These are phyloP conservation scores for Agriopis marginaria DNA, from an alignment of 2,888 invertebrate species.

Conservation along the genomic window DNA sequence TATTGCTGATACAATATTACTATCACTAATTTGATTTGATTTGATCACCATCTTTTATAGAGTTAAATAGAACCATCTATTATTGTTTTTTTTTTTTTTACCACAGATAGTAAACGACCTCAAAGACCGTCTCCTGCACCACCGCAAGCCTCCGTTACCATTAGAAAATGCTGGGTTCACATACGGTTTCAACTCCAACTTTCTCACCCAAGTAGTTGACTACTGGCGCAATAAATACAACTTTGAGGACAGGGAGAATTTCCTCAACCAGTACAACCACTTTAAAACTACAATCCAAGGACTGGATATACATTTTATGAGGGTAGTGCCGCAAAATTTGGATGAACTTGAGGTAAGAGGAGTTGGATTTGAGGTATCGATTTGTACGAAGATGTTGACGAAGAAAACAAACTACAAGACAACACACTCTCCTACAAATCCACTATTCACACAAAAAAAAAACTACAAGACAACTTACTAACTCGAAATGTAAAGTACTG, in stretches of 20 bases:
- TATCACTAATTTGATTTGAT: too few species aligned
- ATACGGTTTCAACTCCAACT: conserved; percentile 93
- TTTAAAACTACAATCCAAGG: conserved; percentile 91
- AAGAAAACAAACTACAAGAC: too few species aligned
- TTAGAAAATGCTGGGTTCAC: conserved; percentile 90
- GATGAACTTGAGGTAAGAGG: conserved; percentile 61
- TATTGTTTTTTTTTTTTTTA: too few species aligned
- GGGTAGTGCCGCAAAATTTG: conserved; percentile 85
- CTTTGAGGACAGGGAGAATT: conserved; percentile 86
- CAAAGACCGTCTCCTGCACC: conserved; percentile 82
- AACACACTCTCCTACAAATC: too few species aligned
- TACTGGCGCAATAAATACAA: conserved; percentile 93
- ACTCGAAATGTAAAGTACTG: too few species aligned
- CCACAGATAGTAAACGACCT: conserved; percentile 84
- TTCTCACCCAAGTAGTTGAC: conserved; percentile 88
- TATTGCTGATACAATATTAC: background rate
- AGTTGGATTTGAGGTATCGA: background rate
- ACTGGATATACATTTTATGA: conserved; percentile 91
- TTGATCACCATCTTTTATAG: too few species aligned
- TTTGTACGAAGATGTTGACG: background rate
- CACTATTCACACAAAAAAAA: too few species aligned
- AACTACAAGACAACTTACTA: too few species aligned
- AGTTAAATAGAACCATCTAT: too few species aligned
- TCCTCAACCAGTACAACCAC: conserved; percentile 91
- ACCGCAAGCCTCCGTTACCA: conserved; percentile 81